Base-by-base conservation (phyloP, 2,888 invertebrate genomes). In the Lumbricus terrestris region DNA sequence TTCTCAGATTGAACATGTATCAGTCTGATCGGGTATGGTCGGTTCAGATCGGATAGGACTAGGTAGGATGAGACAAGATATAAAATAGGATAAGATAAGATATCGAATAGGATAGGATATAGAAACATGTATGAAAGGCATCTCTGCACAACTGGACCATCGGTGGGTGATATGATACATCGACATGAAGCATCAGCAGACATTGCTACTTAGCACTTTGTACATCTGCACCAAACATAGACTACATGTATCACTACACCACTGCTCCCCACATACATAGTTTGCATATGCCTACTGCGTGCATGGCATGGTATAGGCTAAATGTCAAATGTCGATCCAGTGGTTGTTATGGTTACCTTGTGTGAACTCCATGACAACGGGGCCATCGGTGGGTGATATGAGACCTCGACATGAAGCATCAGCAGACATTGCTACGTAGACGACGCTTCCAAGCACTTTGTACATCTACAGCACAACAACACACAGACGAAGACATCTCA, bases 341-440 rank as follows among this genome's bases (percentile, higher is more conserved):
- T 47, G 47, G 20, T 8, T 69, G 69, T 69, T 69, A n/a, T 69
- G 69, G 69, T 88, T 40, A 97, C 97, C 97, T 96, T 97, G 96
- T 94, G 96, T 97, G 85, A 97, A 95, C 88, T 97, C 97, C 97
- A 97, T 97, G 33, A 97, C 97, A 92, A 97, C 96, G 38, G 97
- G 97, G 0, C 97, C 97, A 94, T 97, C 98, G 92, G 97, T 97
- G 88, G 98, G 97, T 94, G 97, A 97, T 95, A 97, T 97, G 91
- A 96, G 90, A 91, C 94, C 95, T 38, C 94, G 93, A 91, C 95
- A 95, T 2, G 95, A 94, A 29, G 95, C 93, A 91, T 95, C 95
- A 16, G 94, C 94, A 18, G 95, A 94, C 94, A 95, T 95, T 5
- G 95, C 94, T 93, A 95, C 93, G 90, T 94, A 93, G 35, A 94